A percentile compares a stretch with the other conserved stretches of the same genome.
Conservation (phyloP, 2,797 vertebrate genomes). For the Spinibarbus caldwelli region DNA sequence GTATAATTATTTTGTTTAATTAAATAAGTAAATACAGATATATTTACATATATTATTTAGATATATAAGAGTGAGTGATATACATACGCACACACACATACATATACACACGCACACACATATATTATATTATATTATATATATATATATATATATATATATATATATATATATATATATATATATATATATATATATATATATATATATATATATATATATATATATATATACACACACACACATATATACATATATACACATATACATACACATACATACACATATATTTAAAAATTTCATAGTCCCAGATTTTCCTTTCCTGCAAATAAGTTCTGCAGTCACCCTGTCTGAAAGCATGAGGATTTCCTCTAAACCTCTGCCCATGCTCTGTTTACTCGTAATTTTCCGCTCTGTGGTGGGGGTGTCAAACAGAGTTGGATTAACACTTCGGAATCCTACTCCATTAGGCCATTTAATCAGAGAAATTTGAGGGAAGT, state of each 20-base stretch:
- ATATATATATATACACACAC: too few relatives aligned
- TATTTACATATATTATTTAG: neutral
- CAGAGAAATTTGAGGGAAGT: slow-evolving; percentile 36
- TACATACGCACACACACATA: too few relatives aligned
- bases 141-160: too few relatives aligned
- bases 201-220: too few relatives aligned
- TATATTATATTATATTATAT: too few relatives aligned
- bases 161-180: too few relatives aligned
- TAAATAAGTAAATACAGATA: neutral
- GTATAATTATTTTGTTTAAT: too few relatives aligned
- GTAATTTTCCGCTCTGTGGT: slow-evolving; percentile 48
- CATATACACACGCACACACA: too few relatives aligned
- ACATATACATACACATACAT: too few relatives aligned
- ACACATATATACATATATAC: too few relatives aligned
- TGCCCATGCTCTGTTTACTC: slow-evolving; percentile 39
- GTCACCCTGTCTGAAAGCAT: neutral
- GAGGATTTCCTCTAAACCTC: slow-evolving; percentile 25
- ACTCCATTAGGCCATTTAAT: slow-evolving; percentile 46
- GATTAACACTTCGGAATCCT: slow-evolving; percentile 39
- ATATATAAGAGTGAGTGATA: neutral
- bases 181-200: too few relatives aligned
- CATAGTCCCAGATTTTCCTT: neutral
- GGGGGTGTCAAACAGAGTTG: slow-evolving; percentile 44
- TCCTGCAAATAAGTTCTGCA: neutral
- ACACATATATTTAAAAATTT: too few relatives aligned